A percentile compares a stretch with the other conserved stretches of the same genome.
Conservation (phyloP, 2,113 vertebrate species). For the Callorhinus ursinus region DNA sequence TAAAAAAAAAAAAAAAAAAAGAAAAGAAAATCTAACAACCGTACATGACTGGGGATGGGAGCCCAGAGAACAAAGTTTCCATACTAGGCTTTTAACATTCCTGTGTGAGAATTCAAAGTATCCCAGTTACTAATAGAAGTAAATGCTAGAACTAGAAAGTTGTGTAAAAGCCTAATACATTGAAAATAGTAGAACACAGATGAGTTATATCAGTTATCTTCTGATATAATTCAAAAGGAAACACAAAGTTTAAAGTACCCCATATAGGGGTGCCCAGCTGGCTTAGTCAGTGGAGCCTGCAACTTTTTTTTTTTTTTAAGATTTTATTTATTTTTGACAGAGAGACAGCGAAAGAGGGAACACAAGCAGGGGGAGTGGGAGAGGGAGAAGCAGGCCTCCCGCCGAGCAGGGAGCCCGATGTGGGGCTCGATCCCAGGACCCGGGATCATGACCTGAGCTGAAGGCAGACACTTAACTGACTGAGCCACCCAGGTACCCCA, state of each 20-base stretch:
- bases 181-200: neutral
- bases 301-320: neutral
- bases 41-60: neutral
- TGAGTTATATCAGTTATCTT: neutral
- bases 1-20: no score
- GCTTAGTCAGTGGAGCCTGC: neutral
- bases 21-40: neutral
- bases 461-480: no score
- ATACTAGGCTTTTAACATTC: constrained; percentile 18
- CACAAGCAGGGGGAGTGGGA: no score
- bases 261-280: neutral
- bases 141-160: constrained; percentile 2
- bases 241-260: neutral
- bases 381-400: no score
- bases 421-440: no score
- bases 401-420: no score
- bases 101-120: neutral
- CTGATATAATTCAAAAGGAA: constrained; percentile 25
- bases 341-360: no score
- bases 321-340: no score
- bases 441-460: no score
- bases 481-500: no score
- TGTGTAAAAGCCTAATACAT: neutral
- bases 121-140: constrained; percentile 2
- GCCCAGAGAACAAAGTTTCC: neutral